A percentile compares a stretch with the other conserved stretches of the same genome.
Evolutionary conservation across 1,140 invertebrate species (phyloP).

Genomic region (Heliothis subflexa): DNA sequence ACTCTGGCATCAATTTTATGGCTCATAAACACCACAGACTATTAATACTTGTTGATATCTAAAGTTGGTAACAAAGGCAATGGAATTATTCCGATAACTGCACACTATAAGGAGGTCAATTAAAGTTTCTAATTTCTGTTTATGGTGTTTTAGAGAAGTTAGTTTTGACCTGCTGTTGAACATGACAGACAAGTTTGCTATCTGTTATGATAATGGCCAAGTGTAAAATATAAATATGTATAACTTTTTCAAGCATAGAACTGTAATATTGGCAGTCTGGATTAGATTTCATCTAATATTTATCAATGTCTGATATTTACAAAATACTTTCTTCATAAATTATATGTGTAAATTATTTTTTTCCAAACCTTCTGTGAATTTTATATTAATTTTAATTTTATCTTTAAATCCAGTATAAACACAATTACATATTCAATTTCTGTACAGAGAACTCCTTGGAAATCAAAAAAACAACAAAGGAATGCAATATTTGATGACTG

Average conservation of each 20-base stretch:
- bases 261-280: too few species aligned
- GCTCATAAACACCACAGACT: conserved; percentile 9
- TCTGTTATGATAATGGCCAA: background rate
- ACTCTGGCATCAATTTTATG: background rate
- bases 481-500: background rate
- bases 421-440: background rate
- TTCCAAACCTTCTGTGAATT: too few species aligned
- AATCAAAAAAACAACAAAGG: background rate
- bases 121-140: background rate
- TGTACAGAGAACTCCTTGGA: too few species aligned
- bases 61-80: conserved; percentile 1
- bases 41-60: background rate
- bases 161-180: background rate
- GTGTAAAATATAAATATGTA: too few species aligned
- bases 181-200: background rate
- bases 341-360: too few species aligned
- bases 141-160: background rate
- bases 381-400: too few species aligned
- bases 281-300: too few species aligned
- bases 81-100: background rate
- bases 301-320: too few species aligned
- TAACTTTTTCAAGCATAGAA: too few species aligned
- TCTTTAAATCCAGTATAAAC: background rate
- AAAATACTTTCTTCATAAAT: too few species aligned
- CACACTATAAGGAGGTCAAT: conserved; percentile 1